A percentile compares a stretch with the other conserved stretches of the same genome.
Evolutionary conservation across 2,797 vertebrate genomes (phyloP).

Genomic region (Enoplosus armatus): DNA sequence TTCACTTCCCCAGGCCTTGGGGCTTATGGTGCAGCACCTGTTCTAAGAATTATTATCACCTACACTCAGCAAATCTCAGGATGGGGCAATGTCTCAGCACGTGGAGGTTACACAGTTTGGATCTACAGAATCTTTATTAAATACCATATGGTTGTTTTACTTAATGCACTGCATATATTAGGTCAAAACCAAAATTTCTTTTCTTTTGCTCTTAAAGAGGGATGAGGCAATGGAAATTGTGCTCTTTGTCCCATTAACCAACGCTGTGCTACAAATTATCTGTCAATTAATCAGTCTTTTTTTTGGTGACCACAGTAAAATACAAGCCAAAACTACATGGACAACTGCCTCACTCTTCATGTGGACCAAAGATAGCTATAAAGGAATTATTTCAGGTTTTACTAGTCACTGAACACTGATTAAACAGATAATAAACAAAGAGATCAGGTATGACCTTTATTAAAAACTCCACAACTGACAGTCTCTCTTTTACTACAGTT

Average conservation of each 20-base stretch:
- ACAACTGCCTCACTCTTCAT: conserved; percentile 41
- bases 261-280: conserved; percentile 15
- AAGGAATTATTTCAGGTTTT: conserved; percentile 65
- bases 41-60: conserved; percentile 79
- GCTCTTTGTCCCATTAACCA: conserved; percentile 35
- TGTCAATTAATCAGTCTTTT: conserved; percentile 34
- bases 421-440: conserved; percentile 76
- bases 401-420: conserved; percentile 62
- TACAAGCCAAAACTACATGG: conserved; percentile 42
- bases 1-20: conserved; percentile 75
- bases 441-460: conserved; percentile 74
- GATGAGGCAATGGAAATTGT: neutral
- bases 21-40: conserved; percentile 78
- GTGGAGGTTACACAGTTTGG: conserved; percentile 39
- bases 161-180: conserved; percentile 34
- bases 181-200: conserved; percentile 19
- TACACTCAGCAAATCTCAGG: conserved; percentile 68
- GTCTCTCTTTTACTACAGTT: conserved; percentile 33
- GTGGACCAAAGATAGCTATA: conserved; percentile 43
- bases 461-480: conserved; percentile 53
- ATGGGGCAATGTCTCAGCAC: conserved; percentile 51
- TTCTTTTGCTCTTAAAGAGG: conserved; percentile 13
- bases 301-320: conserved; percentile 24
- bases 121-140: conserved; percentile 40
- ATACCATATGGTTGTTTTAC: conserved; percentile 39